Evolutionary conservation across 2,888 invertebrate genomes (phyloP).

Genomic region (Idaea aversata): DNA sequence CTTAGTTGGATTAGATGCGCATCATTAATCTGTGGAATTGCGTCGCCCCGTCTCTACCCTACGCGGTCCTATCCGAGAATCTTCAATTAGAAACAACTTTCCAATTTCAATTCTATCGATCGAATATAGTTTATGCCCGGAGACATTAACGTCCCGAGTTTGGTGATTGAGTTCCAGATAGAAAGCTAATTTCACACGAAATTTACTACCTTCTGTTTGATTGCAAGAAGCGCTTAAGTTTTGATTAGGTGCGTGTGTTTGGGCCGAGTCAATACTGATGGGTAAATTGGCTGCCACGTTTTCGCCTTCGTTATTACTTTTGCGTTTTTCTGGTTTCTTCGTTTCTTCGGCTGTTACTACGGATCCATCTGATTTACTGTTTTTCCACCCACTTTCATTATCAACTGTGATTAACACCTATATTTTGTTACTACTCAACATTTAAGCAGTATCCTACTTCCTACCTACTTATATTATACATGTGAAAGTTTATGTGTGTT

Average conservation of each 20-base stretch:
- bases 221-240: constrained; percentile 33
- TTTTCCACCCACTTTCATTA: background rate
- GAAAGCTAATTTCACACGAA: constrained; percentile 33
- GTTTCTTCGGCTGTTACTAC: background rate
- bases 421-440: background rate
- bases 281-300: constrained; percentile 19
- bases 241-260: constrained; percentile 35
- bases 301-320: constrained; percentile 16
- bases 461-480: no score
- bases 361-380: background rate
- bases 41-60: constrained; percentile 46
- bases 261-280: constrained; percentile 22
- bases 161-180: constrained; percentile 35
- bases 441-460: background rate
- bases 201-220: constrained; percentile 34
- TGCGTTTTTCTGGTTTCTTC: constrained; percentile 5
- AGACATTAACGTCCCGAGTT: constrained; percentile 34
- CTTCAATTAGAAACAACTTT: constrained; percentile 73
- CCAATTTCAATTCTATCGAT: constrained; percentile 65
- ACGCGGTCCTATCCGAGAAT: constrained; percentile 45
- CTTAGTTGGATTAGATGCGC: constrained; percentile 75
- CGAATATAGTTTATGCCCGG: constrained; percentile 40
- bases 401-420: background rate
- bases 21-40: constrained; percentile 76
- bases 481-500: no score